A percentile compares a stretch with the other conserved stretches of the same genome.
phyloP scores from a whole-genome alignment of 1,140 invertebrate genomes.

The Heliconius hewitsoni region DNA sequence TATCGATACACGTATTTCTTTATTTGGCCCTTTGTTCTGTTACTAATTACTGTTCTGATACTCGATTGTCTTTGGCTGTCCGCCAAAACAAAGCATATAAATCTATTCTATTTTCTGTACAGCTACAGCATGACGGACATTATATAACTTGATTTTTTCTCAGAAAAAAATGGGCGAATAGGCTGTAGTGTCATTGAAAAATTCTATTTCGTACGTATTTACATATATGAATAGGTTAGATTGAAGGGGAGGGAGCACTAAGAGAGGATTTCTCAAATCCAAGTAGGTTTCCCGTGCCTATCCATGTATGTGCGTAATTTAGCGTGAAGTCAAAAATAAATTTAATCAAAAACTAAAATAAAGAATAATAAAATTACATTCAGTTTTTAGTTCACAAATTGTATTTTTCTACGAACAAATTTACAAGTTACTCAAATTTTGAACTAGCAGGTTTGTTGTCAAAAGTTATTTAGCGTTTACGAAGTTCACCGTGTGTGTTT shows the following conservation, averaged over 20 bases:
- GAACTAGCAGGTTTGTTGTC: not conserved
- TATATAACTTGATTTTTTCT: not conserved
- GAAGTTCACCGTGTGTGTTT: not conserved
- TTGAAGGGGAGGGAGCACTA: too few relatives aligned
- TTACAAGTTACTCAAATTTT: too few relatives aligned
- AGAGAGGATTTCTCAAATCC: too few relatives aligned
- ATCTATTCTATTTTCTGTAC: not conserved
- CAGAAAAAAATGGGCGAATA: too few relatives aligned
- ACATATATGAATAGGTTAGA: too few relatives aligned
- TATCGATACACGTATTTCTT: not conserved
- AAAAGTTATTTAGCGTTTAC: conserved; percentile 3
- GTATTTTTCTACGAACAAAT: not conserved
- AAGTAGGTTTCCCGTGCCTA: too few relatives aligned
- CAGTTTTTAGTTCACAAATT: not conserved
- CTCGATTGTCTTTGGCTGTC: not conserved
- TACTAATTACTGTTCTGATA: too few relatives aligned
- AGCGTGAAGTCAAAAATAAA: too few relatives aligned
- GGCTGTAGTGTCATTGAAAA: too few relatives aligned
- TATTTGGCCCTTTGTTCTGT: not conserved
- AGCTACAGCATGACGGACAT: not conserved
- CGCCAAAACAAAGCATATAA: not conserved
- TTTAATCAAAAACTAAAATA: not conserved
- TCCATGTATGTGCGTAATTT: too few relatives aligned
- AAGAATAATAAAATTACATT: not conserved
- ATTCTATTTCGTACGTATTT: too few relatives aligned